Evolutionary conservation across 2,113 vertebrate species (phyloP), one percentile per base, ranked within the genome.

Genomic region (Peromyscus maniculatus): DNA sequence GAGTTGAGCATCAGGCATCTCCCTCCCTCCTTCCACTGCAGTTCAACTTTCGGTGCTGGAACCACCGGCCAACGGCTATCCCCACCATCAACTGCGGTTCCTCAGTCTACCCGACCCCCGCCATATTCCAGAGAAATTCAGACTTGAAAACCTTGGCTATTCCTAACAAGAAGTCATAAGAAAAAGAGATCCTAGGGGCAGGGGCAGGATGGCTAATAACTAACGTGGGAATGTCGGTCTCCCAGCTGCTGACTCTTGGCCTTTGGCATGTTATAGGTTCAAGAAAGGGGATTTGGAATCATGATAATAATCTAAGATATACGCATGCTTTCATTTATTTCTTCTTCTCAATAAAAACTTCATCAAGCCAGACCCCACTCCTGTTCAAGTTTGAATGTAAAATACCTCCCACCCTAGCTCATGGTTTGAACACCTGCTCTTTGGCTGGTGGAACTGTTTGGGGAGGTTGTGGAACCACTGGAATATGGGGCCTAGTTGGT

Each of bases 1-100:
- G 83, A 87, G 52, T 87, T 82, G 87, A 66, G 52, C 66, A 33
- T 95, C 66, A 93, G 88, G 93, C 87, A 77, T 82, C 49, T 89
- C n/a, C 52, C 49, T 89, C n/a, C 52, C 72, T 96, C 91, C 89
- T 24, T 46, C 75, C 88, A 21, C 21, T 74, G 75, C 52, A 94
- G 49, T 80, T 88, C 52, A 74, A 69, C 36, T 36, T 57, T 12
- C 7, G 8, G 92, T 59, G 17, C 43, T 66, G 36, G 84, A 66
- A 75, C 33, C 39, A 39, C 57, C 79, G 95, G 74, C 52, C 89
- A 12, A 46, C 43, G 84, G 21, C 66, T 19, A 5, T 66, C 69
- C 74, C 79, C 43, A 31, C 1, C 17, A 79, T 80, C 4, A 11
- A 39, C 43, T 66, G 19, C 10, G 57, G 4, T 90, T 22, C 21